A percentile compares a stretch with the other conserved stretches of the same genome.
phyloP scores from a whole-genome alignment of 2,888 invertebrate genomes.

The Pegoplata infirma region DNA sequence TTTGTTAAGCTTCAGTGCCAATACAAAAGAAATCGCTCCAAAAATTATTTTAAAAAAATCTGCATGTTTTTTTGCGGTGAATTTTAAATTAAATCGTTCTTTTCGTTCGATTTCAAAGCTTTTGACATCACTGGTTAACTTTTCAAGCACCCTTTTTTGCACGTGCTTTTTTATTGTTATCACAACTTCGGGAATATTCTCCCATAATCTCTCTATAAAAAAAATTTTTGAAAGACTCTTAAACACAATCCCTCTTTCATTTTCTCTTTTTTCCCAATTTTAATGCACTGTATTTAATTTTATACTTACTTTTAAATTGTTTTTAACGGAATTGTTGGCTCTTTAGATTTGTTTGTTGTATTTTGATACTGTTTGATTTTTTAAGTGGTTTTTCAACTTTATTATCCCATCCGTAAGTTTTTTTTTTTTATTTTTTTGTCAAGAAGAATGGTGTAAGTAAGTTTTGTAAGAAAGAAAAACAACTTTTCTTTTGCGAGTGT shows the following conservation, averaged over 20 bases:
- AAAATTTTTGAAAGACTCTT: not conserved
- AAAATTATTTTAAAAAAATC: too few species aligned
- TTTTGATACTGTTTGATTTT: constrained; percentile 48
- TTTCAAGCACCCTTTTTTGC: constrained; percentile 22
- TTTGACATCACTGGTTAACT: not conserved
- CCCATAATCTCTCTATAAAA: not conserved
- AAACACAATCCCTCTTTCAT: constrained; percentile 18
- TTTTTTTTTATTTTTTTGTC: too few species aligned
- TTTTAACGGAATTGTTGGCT: constrained; percentile 7
- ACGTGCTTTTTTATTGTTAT: constrained; percentile 54
- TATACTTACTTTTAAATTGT: constrained; percentile 45
- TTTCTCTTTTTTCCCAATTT: not conserved
- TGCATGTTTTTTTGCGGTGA: too few species aligned
- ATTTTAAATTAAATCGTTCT: too few species aligned
- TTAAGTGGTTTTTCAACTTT: constrained; percentile 60
- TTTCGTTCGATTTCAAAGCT: too few species aligned
- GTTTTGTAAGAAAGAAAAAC: constrained; percentile 17
- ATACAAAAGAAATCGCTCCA: too few species aligned
- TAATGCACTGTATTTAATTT: not conserved
- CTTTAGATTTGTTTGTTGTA: too few species aligned
- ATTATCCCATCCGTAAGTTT: constrained; percentile 44
- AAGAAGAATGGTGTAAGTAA: constrained; percentile 9
- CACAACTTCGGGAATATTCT: not conserved
- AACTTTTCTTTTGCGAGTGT: constrained; percentile 46
- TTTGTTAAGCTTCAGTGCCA: too few species aligned